Evolutionary conservation across 2,113 vertebrate genomes (phyloP).

Genomic region (Agelaius phoeniceus): DNA sequence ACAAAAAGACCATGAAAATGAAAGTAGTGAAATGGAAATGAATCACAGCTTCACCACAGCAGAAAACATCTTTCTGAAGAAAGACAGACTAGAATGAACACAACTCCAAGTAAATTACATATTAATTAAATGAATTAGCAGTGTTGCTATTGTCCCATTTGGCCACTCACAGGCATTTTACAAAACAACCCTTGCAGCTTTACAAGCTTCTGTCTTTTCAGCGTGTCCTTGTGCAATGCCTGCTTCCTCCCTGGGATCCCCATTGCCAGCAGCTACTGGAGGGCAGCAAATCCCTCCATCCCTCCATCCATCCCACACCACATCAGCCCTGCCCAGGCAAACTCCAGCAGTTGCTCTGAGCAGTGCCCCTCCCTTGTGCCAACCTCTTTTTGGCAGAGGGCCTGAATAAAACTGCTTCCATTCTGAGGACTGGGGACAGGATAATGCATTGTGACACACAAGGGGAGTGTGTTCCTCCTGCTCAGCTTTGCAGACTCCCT

Average conservation of each 20-base stretch:
- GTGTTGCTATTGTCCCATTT: conserved; percentile 56
- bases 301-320: neutral
- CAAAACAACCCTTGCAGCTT: conserved; percentile 41
- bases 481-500: neutral
- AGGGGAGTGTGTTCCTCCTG: neutral
- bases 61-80: conserved; percentile 67
- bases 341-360: neutral
- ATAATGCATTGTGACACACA: neutral
- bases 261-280: neutral
- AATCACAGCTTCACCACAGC: conserved; percentile 60
- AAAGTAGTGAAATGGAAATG: conserved; percentile 66
- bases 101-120: conserved; percentile 60
- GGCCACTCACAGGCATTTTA: conserved; percentile 25
- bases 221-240: neutral
- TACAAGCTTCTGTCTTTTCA: conserved; percentile 29
- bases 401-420: neutral
- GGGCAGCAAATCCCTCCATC: neutral
- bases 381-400: neutral
- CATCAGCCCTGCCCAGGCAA: neutral
- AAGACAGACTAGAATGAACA: conserved; percentile 47
- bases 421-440: neutral
- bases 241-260: conserved; percentile 22
- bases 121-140: conserved; percentile 70
- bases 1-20: conserved; percentile 64
- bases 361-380: neutral